phyloP scores from a whole-genome alignment of 2,113 vertebrate genomes.

The Oreochromis tanganicae region DNA sequence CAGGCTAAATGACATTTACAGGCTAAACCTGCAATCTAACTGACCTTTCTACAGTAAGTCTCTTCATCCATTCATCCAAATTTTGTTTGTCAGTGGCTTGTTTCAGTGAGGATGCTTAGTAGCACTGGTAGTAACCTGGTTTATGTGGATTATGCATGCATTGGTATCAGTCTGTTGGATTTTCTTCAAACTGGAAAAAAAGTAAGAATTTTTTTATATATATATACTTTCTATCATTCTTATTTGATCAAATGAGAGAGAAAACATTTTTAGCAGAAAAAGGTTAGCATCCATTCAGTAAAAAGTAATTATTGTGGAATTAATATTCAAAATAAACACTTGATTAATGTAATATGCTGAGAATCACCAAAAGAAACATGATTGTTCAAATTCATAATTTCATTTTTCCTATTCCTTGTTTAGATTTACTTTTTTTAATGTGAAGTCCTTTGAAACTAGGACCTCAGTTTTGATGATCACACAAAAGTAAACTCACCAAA shows the following conservation, averaged over 20 bases:
- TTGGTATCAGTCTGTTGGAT: neutral
- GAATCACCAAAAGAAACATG: neutral
- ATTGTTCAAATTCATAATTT: neutral
- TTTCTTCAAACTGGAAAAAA: neutral
- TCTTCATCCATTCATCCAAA: neutral
- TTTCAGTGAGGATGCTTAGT: neutral
- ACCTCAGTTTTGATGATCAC: neutral
- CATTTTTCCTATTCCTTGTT: neutral
- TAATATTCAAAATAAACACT: neutral
- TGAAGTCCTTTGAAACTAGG: neutral
- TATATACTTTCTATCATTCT: neutral
- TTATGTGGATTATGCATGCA: neutral
- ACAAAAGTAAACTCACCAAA: neutral
- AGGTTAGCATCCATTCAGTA: neutral
- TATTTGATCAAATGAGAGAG: neutral
- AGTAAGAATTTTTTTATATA: neutral
- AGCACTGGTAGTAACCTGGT: neutral
- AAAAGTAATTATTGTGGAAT: neutral
- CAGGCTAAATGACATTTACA: neutral
- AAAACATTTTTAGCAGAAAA: neutral
- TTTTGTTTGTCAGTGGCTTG: neutral
- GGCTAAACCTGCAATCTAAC: neutral
- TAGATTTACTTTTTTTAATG: neutral
- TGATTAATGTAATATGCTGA: neutral
- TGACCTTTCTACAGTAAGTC: neutral